phyloP scores from a whole-genome alignment of 2,797 vertebrate species.

The Botia almorhae region DNA sequence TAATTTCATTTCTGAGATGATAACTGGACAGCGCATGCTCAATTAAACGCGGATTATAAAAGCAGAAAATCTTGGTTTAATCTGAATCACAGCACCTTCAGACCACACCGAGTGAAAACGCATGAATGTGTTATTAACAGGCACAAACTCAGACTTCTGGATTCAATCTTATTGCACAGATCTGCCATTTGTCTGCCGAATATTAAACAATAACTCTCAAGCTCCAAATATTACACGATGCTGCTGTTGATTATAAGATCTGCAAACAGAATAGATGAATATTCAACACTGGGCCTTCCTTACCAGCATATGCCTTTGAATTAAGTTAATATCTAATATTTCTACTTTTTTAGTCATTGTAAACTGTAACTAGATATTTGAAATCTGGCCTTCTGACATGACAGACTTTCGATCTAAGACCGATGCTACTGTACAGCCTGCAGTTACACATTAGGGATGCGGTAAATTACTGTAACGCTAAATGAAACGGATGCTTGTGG shows the following conservation, averaged over 20 bases:
- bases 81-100: background rate
- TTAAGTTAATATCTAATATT: background rate
- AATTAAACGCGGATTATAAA: background rate
- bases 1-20: too few species aligned
- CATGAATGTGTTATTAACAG: background rate
- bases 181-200: background rate
- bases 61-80: background rate
- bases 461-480: constrained; percentile 21
- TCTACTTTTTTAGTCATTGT: background rate
- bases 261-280: background rate
- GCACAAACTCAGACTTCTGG: background rate
- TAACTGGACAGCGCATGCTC: too few species aligned
- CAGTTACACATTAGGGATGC: constrained; percentile 30
- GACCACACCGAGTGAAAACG: constrained; percentile 3
- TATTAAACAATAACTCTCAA: constrained; percentile 6
- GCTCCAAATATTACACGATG: background rate
- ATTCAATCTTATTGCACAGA: constrained; percentile 11
- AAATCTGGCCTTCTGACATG: background rate
- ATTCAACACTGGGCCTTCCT: background rate
- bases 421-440: background rate
- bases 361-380: background rate
- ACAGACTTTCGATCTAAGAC: too few species aligned
- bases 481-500: constrained; percentile 44
- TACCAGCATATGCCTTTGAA: background rate
- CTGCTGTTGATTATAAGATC: background rate